Evolutionary conservation across 2,888 invertebrate genomes (phyloP), one percentile per base, ranked within the genome.

Genomic region (Emmelina monodactyla): DNA sequence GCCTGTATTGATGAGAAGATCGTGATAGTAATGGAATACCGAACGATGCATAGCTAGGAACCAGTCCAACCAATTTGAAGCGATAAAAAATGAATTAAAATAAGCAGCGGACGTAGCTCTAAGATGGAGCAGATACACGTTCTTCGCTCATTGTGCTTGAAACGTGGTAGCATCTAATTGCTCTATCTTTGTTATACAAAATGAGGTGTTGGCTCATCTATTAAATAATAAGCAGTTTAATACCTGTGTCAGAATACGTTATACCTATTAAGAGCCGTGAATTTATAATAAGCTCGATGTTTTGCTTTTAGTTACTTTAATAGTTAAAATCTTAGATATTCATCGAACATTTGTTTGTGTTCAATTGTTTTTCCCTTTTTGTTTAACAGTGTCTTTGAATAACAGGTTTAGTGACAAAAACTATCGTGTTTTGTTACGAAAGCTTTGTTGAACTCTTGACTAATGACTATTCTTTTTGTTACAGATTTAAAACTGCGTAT

Each of bases 61-160:
- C 61, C 58, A 63, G 68, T 67, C 63, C 60, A 53, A 69, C 66
- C 68, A 68, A 75, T 71, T 68, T 64, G 63, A 65, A 57, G 54
- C 58, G 70, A 75, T 76, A 79, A 78, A 78, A 78, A 79, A 76
- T 62, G 75, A 79, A 78, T 78, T 76, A 78, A 78, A 75, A 68
- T 69, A 71, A 67, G 58, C 61, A 58, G 52, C 49, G 55, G 53
- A 54, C 51, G 53, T 45, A 50, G 51, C 52, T 53, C n/a, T 47
- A 53, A 50, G 76, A 78, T 76, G 75, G 71, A 76, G 78, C 73
- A 72, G 71, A 71, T 63, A 69, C 66, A 55, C 48, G 56, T 54
- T 58, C 56, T 60, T 56, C 55, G 53, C 49, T 68, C 55, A 76
- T 76, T 76, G 73, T 76, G 55, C 61, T 53, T 55, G 50, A 54